Conservation (phyloP, 1,140 invertebrate species). For the Drosophila santomea region DNA sequence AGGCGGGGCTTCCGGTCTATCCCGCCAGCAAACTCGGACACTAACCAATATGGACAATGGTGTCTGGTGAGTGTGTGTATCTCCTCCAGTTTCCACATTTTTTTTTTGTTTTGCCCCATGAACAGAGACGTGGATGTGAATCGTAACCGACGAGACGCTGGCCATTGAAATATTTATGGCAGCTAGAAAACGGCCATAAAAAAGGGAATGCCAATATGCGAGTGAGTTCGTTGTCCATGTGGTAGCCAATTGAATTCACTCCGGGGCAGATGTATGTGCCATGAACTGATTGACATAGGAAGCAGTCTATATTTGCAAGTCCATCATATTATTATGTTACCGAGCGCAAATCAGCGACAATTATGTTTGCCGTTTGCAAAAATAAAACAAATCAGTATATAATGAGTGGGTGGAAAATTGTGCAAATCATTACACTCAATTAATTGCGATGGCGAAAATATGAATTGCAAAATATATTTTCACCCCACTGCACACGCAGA, state of each 20-base stretch:
- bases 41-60: slow-evolving; percentile 42
- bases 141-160: slow-evolving; percentile 37
- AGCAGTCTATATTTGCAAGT: slow-evolving; percentile 33
- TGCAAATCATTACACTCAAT: slow-evolving; percentile 60
- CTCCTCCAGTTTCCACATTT: slow-evolving; percentile 10
- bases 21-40: slow-evolving; percentile 31
- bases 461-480: slow-evolving; percentile 51
- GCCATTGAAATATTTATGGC: slow-evolving; percentile 52
- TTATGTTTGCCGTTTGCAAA: slow-evolving; percentile 27
- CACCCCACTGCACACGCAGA: background rate
- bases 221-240: slow-evolving; percentile 37
- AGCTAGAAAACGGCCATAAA: slow-evolving; percentile 50
- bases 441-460: slow-evolving; percentile 39
- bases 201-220: slow-evolving; percentile 41
- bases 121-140: background rate
- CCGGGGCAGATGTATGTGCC: slow-evolving; percentile 28
- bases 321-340: slow-evolving; percentile 34
- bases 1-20: background rate
- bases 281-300: slow-evolving; percentile 46
- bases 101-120: too few relatives aligned
- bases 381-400: slow-evolving; percentile 32
- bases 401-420: slow-evolving; percentile 30
- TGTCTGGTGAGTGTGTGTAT: slow-evolving; percentile 10
- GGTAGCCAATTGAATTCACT: slow-evolving; percentile 52
- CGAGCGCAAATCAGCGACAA: slow-evolving; percentile 39